Base-by-base conservation (phyloP, 1,140 invertebrate species). In the Apis dorsata region DNA sequence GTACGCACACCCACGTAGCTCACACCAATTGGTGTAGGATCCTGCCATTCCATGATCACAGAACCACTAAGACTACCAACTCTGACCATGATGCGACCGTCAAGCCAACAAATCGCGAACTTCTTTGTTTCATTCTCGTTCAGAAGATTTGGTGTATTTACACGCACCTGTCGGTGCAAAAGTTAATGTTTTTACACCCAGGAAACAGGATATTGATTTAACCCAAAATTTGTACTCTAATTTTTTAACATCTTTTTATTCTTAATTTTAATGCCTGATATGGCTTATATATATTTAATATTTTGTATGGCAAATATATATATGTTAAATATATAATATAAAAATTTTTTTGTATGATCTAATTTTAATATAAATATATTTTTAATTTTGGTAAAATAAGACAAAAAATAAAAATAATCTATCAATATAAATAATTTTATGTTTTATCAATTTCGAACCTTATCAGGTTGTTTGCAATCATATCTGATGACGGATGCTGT, bases 1-100 rank as follows among this genome's bases (percentile, higher is more conserved):
- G 95, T 96, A 69, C 95, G 94, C 66, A 96, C 94, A 63, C 95
- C 96, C 87, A 96, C 95, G 90, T 95, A 94, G 76, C 94, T 94
- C 59, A 96, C 91, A 12, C 94, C 93, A 90, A 96, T 95, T 15
- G 95, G 95, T 51, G 94, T 92, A 0, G 95, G 94, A 85, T 96
- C 95, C 24, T 92, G 88, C 95, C 95, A 96, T 86, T 95, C 93
- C 94, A 95, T 93, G 65, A 95, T 87, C 62, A 94, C 89, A 60
- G 90, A 90, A 55, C 94, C 95, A 7, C 91, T 89, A 34, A 86
- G 88, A 78, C 92, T 91, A 77, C 94, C 92, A 15, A 78, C 75
- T 72, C 93, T 94, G 70, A 95, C 94, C 59, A 92, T 88, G 79
- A 95, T 84, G 73, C 94, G 93, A 78, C 95, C 95, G 81, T 95